These are phyloP conservation scores for Acipenser ruthenus DNA, from an alignment of 2,797 vertebrate species.

Conservation along the genomic window DNA sequence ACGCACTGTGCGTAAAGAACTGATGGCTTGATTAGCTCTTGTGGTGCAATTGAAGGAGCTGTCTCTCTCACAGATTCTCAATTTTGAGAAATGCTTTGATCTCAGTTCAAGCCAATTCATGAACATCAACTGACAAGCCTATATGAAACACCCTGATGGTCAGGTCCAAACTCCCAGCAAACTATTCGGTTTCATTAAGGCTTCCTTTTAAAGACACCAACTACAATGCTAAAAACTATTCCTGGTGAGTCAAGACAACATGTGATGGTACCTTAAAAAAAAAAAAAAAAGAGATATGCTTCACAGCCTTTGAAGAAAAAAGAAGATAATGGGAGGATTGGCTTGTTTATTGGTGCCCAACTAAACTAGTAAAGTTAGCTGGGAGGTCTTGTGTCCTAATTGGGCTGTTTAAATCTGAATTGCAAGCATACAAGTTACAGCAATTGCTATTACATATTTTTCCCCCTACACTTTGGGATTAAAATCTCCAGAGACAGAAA, in stretches of 20 bases:
- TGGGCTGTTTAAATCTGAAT: slow-evolving; percentile 49
- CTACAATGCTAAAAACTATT: slow-evolving; percentile 36
- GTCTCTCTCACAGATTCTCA: slow-evolving; percentile 70
- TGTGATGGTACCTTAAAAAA: slow-evolving; percentile 27
- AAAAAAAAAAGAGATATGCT: slow-evolving; percentile 15
- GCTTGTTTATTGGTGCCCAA: slow-evolving; percentile 44
- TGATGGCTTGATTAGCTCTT: slow-evolving; percentile 84
- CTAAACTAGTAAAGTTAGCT: slow-evolving; percentile 35
- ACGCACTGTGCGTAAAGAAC: slow-evolving; percentile 51
- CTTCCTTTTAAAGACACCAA: slow-evolving; percentile 52
- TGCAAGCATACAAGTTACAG: slow-evolving; percentile 39
- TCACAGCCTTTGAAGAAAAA: slow-evolving; percentile 29
- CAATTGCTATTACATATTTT: slow-evolving; percentile 17
- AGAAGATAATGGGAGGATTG: slow-evolving; percentile 40
- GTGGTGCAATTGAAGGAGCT: slow-evolving; percentile 75
- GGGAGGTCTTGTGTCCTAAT: slow-evolving; percentile 40
- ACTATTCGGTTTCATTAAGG: slow-evolving; percentile 88
- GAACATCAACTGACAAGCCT: slow-evolving; percentile 76
- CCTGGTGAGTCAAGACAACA: slow-evolving; percentile 19
- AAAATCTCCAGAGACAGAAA: background rate
- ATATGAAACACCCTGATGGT: slow-evolving; percentile 69
- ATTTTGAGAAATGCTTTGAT: slow-evolving; percentile 83
- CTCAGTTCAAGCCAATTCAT: slow-evolving; percentile 83
- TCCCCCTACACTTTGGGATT: slow-evolving; percentile 3
- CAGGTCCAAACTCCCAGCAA: slow-evolving; percentile 68